These are phyloP conservation scores for Globodera rostochiensis DNA, from an alignment of 1,140 invertebrate genomes.

Conservation along the genomic window DNA sequence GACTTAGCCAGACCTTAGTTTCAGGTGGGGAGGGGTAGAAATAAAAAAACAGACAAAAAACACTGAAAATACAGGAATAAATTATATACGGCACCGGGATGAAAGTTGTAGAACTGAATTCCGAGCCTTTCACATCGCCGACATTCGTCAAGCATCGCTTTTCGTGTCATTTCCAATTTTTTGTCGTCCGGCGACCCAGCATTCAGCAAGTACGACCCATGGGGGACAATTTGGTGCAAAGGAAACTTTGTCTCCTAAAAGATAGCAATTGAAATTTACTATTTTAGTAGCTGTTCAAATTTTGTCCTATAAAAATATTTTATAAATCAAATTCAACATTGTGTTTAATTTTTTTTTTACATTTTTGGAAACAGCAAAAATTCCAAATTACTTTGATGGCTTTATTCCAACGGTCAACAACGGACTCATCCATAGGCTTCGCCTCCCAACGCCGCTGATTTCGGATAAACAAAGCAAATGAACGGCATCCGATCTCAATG, in stretches of 20 bases:
- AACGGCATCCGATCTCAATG: slow-evolving; percentile 64
- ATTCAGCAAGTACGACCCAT: slow-evolving; percentile 71
- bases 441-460: slow-evolving; percentile 68
- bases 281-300: background rate
- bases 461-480: slow-evolving; percentile 69
- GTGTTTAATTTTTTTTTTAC: slow-evolving; percentile 39
- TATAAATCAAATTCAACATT: background rate
- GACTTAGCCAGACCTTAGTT: no score
- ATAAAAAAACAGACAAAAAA: background rate
- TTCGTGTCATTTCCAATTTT: slow-evolving; percentile 67
- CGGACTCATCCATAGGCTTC: slow-evolving; percentile 67
- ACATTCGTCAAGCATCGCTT: slow-evolving; percentile 69
- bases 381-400: slow-evolving; percentile 59
- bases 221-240: slow-evolving; percentile 66
- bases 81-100: slow-evolving; percentile 66
- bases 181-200: slow-evolving; percentile 68
- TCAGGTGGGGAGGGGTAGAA: no score
- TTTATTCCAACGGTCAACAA: slow-evolving; percentile 66
- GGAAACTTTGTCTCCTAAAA: slow-evolving; percentile 43
- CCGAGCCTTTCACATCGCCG: slow-evolving; percentile 69
- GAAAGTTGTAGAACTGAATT: slow-evolving; percentile 70
- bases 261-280: slow-evolving; percentile 5
- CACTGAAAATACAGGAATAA: slow-evolving; percentile 18
- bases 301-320: no score
- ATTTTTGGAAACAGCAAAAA: background rate